These are phyloP conservation scores for Electrona antarctica DNA, from an alignment of 2,113 vertebrate species.

Conservation along the genomic window DNA sequence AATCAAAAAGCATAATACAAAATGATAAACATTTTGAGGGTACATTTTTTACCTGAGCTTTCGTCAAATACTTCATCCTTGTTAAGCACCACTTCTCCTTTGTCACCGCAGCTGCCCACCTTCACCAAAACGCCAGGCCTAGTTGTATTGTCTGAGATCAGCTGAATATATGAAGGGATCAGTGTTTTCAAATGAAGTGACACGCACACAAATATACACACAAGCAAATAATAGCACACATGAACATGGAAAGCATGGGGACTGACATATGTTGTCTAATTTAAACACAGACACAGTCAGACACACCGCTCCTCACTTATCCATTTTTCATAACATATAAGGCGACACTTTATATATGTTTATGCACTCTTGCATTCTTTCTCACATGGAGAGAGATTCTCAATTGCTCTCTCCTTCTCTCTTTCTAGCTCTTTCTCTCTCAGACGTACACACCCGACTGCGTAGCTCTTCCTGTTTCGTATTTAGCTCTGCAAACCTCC, in stretches of 20 bases:
- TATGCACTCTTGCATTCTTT: no score
- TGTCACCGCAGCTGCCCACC: slow-evolving; percentile 22
- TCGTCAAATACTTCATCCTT: slow-evolving; percentile 53
- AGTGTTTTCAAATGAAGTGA: neutral
- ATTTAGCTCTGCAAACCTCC: slow-evolving; percentile 80
- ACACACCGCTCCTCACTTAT: neutral
- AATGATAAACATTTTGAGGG: neutral
- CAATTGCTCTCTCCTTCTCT: no score
- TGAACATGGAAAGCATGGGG: no score
- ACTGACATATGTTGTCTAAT: no score
- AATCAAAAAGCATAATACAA: neutral
- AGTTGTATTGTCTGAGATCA: slow-evolving; percentile 50
- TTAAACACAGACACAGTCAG: neutral
- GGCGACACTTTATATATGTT: no score
- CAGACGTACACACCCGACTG: slow-evolving; percentile 65
- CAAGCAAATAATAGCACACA: neutral
- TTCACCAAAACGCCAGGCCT: slow-evolving; percentile 37
- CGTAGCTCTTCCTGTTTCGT: slow-evolving; percentile 76
- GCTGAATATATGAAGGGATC: slow-evolving; percentile 37
- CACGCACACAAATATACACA: neutral
- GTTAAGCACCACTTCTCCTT: slow-evolving; percentile 40
- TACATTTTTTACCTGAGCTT: slow-evolving; percentile 53
- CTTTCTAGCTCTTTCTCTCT: no score
- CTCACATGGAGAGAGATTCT: no score
- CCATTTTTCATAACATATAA: no score